phyloP scores from a whole-genome alignment of 1,140 invertebrate genomes.

The Halesus radiatus region DNA sequence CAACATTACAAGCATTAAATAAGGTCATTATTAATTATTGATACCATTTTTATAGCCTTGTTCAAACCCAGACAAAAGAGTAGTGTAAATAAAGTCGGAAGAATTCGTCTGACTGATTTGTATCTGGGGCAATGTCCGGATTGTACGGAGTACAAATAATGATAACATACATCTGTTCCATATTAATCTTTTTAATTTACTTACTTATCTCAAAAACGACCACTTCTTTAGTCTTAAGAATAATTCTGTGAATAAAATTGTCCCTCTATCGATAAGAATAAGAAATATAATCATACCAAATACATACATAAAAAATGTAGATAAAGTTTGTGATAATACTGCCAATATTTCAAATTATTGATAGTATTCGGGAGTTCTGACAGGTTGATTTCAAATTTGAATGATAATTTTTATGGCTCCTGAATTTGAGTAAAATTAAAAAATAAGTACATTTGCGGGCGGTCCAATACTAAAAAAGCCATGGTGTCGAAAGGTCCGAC shows the following conservation, averaged over 20 bases:
- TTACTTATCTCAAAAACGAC: slow-evolving; percentile 19
- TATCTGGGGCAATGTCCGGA: slow-evolving; percentile 22
- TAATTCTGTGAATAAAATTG: background rate
- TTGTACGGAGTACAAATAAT: background rate
- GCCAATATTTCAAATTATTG: no score
- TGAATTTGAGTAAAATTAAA: background rate
- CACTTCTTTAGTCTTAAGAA: background rate
- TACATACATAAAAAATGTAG: no score
- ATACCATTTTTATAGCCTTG: slow-evolving; percentile 5
- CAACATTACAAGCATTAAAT: background rate
- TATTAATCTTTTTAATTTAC: background rate
- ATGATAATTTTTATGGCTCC: no score
- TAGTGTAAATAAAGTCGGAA: background rate
- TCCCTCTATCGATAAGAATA: no score
- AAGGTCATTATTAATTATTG: background rate
- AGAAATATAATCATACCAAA: no score
- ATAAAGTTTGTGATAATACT: no score
- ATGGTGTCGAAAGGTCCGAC: no score
- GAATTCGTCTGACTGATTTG: slow-evolving; percentile 16
- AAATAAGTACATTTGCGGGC: no score
- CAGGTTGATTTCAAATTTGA: no score
- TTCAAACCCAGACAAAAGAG: slow-evolving; percentile 6
- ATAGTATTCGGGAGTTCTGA: no score
- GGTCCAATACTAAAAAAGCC: no score
- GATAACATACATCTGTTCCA: background rate